Conservation (phyloP, 2,113 vertebrate species). For the Nematolebias whitei region DNA sequence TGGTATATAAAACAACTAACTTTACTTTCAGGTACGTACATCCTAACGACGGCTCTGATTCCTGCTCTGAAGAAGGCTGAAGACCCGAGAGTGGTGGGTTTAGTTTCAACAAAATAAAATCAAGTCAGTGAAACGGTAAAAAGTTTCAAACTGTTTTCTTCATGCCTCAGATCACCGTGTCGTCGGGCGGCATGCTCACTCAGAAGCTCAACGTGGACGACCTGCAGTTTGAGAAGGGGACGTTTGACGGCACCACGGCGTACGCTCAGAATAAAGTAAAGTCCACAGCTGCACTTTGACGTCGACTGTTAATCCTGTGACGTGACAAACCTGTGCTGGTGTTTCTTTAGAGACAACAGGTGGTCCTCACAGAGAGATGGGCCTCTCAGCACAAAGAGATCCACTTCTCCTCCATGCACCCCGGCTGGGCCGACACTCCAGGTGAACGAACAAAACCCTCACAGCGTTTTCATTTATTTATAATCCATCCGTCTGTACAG, state of each 20-base stretch:
- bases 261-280: conserved; percentile 91
- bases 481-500: too few species aligned
- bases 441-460: too few species aligned
- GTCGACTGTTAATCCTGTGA: fast-evolving
- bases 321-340: background rate
- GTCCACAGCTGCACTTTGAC: background rate
- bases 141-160: background rate
- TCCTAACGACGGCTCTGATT: conserved; percentile 84
- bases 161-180: conserved; percentile 83
- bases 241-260: conserved; percentile 86
- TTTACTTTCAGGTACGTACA: conserved; percentile 78
- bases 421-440: conserved; percentile 86
- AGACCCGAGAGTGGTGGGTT: conserved; percentile 86
- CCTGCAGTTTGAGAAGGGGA: conserved; percentile 83
- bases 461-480: too few species aligned
- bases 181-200: conserved; percentile 89
- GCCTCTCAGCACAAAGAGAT: conserved; percentile 77
- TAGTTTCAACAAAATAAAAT: background rate
- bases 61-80: conserved; percentile 80
- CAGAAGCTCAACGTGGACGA: conserved; percentile 85
- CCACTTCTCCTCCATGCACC: conserved; percentile 86
- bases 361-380: conserved; percentile 85
- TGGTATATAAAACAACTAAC: too few species aligned
- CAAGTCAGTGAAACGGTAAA: too few species aligned
- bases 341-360: conserved; percentile 83